A percentile compares a stretch with the other conserved stretches of the same genome.
Conservation (phyloP, 2,797 vertebrate genomes). For the Pipistrellus pipistrellus region DNA sequence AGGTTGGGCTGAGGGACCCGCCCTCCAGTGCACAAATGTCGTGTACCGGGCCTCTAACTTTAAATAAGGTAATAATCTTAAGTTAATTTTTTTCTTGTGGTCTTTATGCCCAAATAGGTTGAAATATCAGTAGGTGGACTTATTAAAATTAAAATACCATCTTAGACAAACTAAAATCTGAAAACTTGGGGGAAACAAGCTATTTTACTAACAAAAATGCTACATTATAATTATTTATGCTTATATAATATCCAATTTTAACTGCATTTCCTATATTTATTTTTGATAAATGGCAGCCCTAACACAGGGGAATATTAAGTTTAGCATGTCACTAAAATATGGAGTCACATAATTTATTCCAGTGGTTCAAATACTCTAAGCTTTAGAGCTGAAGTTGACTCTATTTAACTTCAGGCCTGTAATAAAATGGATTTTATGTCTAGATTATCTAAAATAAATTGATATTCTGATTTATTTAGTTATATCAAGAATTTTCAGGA, state of each 20-base stretch:
- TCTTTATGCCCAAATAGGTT: neutral
- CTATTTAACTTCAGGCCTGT: neutral
- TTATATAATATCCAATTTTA: conserved; percentile 13
- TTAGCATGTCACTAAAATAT: neutral
- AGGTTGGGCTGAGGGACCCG: no score
- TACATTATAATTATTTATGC: neutral
- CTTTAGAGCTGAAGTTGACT: neutral
- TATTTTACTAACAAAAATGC: neutral
- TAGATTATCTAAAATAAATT: neutral
- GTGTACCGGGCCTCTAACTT: no score
- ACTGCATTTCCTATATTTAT: neutral
- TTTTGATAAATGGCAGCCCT: neutral
- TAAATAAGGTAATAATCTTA: neutral
- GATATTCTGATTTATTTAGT: neutral
- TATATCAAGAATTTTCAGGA: neutral
- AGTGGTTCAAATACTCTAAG: neutral
- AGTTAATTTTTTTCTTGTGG: neutral
- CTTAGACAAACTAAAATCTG: neutral
- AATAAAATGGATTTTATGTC: neutral
- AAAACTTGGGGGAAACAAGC: neutral
- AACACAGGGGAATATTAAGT: neutral
- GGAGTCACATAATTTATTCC: neutral
- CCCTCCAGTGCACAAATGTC: no score
- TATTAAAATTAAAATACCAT: neutral
- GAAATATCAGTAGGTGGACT: neutral